These are phyloP conservation scores for Barnardius zonarius DNA, from an alignment of 2,113 vertebrate genomes.

Conservation along the genomic window DNA sequence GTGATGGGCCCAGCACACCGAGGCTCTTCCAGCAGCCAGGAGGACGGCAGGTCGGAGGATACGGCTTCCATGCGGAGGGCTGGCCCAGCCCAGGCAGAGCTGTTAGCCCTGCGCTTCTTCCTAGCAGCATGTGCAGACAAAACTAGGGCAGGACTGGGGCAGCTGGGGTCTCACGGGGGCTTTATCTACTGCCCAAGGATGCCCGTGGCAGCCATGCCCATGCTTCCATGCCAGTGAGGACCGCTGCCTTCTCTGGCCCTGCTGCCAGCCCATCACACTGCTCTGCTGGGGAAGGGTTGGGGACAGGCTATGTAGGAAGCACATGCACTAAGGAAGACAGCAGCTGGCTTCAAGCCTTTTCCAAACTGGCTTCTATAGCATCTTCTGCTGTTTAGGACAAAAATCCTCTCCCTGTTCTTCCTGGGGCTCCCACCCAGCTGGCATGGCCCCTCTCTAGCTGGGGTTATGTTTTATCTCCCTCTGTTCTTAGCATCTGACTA, in stretches of 20 bases:
- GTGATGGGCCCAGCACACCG: accelerated
- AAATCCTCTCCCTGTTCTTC: background rate
- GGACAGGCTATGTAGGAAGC: accelerated
- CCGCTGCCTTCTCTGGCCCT: too few relatives aligned
- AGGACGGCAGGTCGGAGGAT: background rate
- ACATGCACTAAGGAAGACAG: background rate
- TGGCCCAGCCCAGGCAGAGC: background rate
- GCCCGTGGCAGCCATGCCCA: accelerated
- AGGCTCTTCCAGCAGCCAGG: background rate
- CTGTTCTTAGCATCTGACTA: background rate
- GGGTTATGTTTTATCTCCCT: background rate
- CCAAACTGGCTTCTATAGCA: background rate
- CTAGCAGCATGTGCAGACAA: background rate
- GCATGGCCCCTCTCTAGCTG: background rate
- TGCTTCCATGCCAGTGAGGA: accelerated
- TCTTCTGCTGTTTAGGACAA: background rate
- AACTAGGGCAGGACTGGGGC: background rate
- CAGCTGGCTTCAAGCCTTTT: background rate
- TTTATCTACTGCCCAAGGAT: background rate
- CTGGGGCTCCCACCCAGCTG: background rate
- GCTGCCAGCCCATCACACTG: accelerated
- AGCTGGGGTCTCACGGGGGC: accelerated
- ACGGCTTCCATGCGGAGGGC: background rate
- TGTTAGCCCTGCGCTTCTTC: background rate
- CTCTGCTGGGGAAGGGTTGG: background rate